Evolutionary conservation across 1,140 invertebrate genomes (phyloP).

Genomic region (Matsumurasca onukii): DNA sequence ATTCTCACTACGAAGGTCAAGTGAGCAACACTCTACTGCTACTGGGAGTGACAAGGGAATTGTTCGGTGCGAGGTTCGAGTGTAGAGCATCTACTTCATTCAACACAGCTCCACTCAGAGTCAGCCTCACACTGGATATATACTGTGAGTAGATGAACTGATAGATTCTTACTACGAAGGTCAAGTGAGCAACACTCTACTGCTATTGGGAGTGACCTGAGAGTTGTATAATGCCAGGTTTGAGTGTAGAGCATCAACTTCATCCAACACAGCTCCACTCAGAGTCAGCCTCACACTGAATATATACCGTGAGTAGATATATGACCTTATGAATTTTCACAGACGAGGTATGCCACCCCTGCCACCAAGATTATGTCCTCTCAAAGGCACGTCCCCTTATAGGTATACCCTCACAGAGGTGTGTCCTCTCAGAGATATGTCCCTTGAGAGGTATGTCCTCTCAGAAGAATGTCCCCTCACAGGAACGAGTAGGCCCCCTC

Average conservation of each 20-base stretch:
- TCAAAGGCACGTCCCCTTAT: too few relatives aligned
- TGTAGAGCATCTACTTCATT: conserved; percentile 65
- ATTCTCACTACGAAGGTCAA: conserved; percentile 47
- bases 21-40: conserved; percentile 55
- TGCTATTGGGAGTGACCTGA: conserved; percentile 58
- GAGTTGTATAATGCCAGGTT: conserved; percentile 75
- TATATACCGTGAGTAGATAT: conserved; percentile 68
- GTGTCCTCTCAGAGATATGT: too few relatives aligned
- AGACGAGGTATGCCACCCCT: too few relatives aligned
- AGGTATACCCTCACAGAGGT: too few relatives aligned
- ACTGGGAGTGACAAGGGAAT: conserved; percentile 60
- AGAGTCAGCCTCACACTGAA: conserved; percentile 56
- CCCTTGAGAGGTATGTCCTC: too few relatives aligned
- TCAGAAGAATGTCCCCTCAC: too few relatives aligned
- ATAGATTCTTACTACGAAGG: conserved; percentile 45
- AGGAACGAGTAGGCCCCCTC: too few relatives aligned
- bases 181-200: conserved; percentile 52
- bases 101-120: conserved; percentile 78
- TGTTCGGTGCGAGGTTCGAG: conserved; percentile 76
- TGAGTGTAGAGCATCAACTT: conserved; percentile 77
- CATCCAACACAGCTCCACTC: conserved; percentile 57
- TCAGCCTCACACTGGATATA: conserved; percentile 80
- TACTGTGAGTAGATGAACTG: conserved; percentile 69
- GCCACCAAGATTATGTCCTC: too few relatives aligned
- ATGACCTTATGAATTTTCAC: too few relatives aligned